Evolutionary conservation across 2,113 vertebrate genomes (phyloP).

Genomic region (Sterrhoptilus dennistouni): DNA sequence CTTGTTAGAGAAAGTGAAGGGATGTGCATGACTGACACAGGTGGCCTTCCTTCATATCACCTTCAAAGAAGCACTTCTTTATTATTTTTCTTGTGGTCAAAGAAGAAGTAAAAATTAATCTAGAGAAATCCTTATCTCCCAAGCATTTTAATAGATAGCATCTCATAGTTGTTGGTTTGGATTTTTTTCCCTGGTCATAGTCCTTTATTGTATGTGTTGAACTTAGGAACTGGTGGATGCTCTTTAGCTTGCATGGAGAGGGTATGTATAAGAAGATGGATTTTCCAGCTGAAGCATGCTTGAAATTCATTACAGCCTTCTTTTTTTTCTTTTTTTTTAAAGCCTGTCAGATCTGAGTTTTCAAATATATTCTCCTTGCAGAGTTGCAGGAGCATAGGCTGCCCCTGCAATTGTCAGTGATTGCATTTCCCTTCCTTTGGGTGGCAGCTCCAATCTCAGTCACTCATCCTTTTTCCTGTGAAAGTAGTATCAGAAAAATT

Average conservation of each 20-base stretch:
- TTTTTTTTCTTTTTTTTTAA: not conserved
- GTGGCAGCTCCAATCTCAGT: not conserved
- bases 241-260: not conserved
- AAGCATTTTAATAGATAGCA: not conserved
- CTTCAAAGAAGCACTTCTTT: not conserved
- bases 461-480: not conserved
- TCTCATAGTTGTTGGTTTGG: not conserved
- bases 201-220: not conserved
- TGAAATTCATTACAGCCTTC: not conserved
- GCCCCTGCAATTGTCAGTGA: not conserved
- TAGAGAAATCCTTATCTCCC: not conserved
- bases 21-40: not conserved
- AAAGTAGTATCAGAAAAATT: not conserved
- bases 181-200: fast-evolving
- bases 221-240: not conserved
- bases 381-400: not conserved
- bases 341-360: not conserved
- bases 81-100: not conserved
- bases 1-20: not conserved
- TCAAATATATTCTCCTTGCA: not conserved
- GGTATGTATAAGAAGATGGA: not conserved
- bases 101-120: not conserved
- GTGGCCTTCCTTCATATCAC: not conserved
- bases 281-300: not conserved
- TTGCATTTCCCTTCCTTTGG: not conserved